Conservation (phyloP, 2,113 vertebrate genomes). For the Pleuronectes platessa region DNA sequence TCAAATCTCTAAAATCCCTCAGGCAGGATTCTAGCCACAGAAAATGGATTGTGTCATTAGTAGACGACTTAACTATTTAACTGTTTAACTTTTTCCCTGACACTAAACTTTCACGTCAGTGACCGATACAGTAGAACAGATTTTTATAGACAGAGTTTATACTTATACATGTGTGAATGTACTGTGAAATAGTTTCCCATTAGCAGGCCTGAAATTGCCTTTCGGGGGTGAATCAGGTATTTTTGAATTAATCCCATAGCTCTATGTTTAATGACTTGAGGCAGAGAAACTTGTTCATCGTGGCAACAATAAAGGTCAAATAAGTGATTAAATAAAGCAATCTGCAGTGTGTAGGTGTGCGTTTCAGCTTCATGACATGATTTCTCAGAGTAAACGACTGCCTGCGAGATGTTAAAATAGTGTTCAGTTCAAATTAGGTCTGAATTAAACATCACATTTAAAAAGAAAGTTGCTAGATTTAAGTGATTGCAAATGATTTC, state of each 20-base stretch:
- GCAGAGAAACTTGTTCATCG: not conserved
- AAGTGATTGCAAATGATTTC: too few species aligned
- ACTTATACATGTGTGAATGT: not conserved
- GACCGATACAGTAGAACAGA: not conserved
- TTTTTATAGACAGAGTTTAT: not conserved
- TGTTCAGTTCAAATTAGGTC: not conserved
- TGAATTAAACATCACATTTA: conserved; percentile 1
- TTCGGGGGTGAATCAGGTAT: not conserved
- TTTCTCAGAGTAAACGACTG: not conserved
- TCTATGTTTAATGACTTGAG: conserved; percentile 6
- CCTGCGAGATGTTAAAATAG: not conserved
- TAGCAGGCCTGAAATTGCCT: not conserved
- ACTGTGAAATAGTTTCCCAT: not conserved
- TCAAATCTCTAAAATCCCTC: not conserved
- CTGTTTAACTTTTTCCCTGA: not conserved
- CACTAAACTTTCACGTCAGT: not conserved
- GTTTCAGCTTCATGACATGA: not conserved
- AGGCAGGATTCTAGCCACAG: not conserved
- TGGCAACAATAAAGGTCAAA: conserved; percentile 21
- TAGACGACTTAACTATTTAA: not conserved
- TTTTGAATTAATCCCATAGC: conserved; percentile 3
- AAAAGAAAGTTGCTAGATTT: not conserved
- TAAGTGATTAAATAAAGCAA: not conserved
- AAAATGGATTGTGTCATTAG: not conserved
- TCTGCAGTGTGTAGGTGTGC: not conserved